Percentiles rank a stretch among this genome's conserved stretches.
Evolutionary conservation across 1,140 invertebrate genomes (phyloP).

Genomic region (Rhizoglyphus robini): DNA sequence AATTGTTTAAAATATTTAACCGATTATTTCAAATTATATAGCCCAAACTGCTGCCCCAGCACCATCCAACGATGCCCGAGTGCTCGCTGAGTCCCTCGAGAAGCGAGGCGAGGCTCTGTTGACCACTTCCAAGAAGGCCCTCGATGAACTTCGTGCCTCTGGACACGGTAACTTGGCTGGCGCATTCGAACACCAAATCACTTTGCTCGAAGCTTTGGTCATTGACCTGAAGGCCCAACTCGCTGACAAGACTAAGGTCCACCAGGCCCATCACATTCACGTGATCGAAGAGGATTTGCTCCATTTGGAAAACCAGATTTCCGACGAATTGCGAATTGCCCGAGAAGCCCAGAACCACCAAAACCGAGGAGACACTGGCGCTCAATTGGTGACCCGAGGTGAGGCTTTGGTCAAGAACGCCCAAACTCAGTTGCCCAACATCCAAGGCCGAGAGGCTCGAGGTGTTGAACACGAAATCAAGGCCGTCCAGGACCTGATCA

Average conservation of each 20-base stretch:
- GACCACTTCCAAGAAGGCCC: not conserved
- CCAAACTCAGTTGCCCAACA: not conserved
- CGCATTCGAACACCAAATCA: conserved; percentile 11
- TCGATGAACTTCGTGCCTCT: not conserved
- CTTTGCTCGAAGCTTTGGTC: conserved; percentile 16
- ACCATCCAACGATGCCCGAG: no score
- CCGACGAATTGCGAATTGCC: conserved; percentile 1
- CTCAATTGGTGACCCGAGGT: not conserved
- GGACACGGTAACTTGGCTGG: not conserved
- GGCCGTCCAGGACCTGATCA: not conserved
- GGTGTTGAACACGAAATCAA: conserved; percentile 5
- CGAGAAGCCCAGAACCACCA: not conserved
- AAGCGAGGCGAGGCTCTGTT: not conserved
- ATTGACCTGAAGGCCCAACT: conserved; percentile 4
- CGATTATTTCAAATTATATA: not conserved
- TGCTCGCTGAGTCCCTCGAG: not conserved
- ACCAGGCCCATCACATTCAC: conserved; percentile 10
- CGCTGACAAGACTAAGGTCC: not conserved
- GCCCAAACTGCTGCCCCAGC: not conserved
- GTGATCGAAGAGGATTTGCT: conserved; percentile 17
- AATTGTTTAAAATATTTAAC: not conserved
- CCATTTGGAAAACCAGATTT: conserved; percentile 13
- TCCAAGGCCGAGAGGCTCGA: not conserved
- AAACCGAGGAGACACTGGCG: not conserved
- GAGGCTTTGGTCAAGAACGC: not conserved